Evolutionary conservation across 2,888 invertebrate genomes (phyloP).

Genomic region (Chouioia cunea): DNA sequence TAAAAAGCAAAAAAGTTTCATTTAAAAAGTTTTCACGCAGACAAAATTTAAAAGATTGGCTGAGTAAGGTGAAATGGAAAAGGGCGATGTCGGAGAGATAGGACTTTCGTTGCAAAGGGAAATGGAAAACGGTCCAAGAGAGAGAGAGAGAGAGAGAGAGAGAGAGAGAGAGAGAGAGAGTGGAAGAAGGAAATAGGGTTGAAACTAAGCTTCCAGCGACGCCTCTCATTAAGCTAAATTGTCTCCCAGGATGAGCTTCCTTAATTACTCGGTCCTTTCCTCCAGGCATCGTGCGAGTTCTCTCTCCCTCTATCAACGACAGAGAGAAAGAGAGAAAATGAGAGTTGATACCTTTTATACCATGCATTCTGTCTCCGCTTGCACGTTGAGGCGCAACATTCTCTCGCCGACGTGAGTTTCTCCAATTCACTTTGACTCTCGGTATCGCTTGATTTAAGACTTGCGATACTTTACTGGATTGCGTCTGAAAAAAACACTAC

Average conservation of each 20-base stretch:
- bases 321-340: conserved; percentile 1
- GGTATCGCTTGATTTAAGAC: conserved; percentile 33
- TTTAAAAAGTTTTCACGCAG: conserved; percentile 44
- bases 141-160: conserved; percentile 8
- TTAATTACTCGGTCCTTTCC: conserved; percentile 64
- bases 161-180: conserved; percentile 36
- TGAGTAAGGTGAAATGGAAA: conserved; percentile 4
- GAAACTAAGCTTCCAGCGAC: conserved; percentile 45
- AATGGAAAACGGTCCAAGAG: conserved; percentile 12
- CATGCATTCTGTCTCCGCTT: conserved; percentile 2
- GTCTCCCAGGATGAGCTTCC: conserved; percentile 67
- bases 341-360: conserved; percentile 44
- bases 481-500: neutral
- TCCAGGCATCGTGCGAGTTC: conserved; percentile 4
- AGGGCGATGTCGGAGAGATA: conserved; percentile 33
- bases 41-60: conserved; percentile 35
- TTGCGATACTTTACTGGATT: conserved; percentile 16
- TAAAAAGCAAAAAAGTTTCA: conserved; percentile 38
- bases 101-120: neutral
- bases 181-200: conserved; percentile 49
- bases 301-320: neutral
- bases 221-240: conserved; percentile 67
- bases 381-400: neutral
- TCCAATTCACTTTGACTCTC: conserved; percentile 38
- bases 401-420: conserved; percentile 28